Evolutionary conservation across 1,140 invertebrate genomes (phyloP), one percentile per base, ranked within the genome.

Genomic region (Melanaphis sacchari): DNA sequence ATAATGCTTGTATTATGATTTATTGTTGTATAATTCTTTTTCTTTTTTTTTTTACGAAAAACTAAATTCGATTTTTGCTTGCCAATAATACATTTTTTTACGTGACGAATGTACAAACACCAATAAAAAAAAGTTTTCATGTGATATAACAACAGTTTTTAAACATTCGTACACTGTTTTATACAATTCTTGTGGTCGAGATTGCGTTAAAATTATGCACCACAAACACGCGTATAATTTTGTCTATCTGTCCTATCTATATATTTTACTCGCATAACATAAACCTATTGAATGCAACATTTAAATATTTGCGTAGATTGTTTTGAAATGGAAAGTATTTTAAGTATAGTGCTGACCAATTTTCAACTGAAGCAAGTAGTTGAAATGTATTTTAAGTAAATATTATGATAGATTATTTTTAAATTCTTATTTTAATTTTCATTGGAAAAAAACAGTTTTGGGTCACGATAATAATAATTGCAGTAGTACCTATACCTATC

Each of bases 241-340:
- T n/a, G 59, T 76, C 24, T 76, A 76, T 76, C 40, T 84, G 82
- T 26, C 82, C 82, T 84, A 84, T 84, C 24, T 84, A 84, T 49
- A 49, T 49, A 49, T 40, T 84, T 40, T 82, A 26, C 31, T 76
- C 31, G 36, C 9, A 24, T 82, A 41, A 41, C 82, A 84, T 26
- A 40, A 84, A 84, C 82, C 82, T 84, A 84, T 84, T 11, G 82
- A 84, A 40, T 40, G 38, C 24, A 26, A 84, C 22, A 84, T 84
- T 40, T 4, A 84, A 26, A 84, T 40, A 41, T 84, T 84, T 40
- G 82, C 41, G 38, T 15, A 84, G 38, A 84, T 84, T 84, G 82
- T 84, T 84, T 84, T 84, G 38, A 84, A 84, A 84, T 38, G 22
- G 38, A 84, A 84, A 84, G 82, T 84, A 84, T 84, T 82, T 82